Percentiles rank a stretch among this genome's conserved stretches.
These are phyloP conservation scores for Psephotus haematonotus DNA, from an alignment of 2,113 vertebrate genomes.

Conservation along the genomic window DNA sequence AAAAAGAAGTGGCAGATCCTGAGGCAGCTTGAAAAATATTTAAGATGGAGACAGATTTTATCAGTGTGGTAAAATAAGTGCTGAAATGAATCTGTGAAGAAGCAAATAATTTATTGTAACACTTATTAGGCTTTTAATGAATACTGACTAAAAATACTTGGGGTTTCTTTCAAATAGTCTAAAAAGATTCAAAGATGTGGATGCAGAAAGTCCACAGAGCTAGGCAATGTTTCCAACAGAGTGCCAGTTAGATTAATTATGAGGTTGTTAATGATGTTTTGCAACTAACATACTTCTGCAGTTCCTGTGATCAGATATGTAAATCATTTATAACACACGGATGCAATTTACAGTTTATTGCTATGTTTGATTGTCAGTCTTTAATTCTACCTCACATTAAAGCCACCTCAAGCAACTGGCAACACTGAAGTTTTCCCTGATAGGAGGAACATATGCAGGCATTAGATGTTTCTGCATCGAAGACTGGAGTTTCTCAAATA, in stretches of 20 bases:
- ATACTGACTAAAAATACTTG: background rate
- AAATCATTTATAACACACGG: background rate
- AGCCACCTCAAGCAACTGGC: background rate
- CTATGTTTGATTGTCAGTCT: background rate
- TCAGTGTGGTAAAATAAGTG: conserved; percentile 9
- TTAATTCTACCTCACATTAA: background rate
- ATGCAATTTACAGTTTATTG: background rate
- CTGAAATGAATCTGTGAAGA: conserved; percentile 16
- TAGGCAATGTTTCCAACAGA: background rate
- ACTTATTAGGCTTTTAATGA: background rate
- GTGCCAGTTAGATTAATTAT: background rate
- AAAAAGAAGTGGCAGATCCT: background rate
- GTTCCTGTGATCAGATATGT: background rate
- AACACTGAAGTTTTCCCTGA: background rate
- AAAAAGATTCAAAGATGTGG: background rate
- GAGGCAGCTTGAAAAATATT: conserved; percentile 26
- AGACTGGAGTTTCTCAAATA: background rate
- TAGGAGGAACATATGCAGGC: background rate
- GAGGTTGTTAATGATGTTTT: background rate
- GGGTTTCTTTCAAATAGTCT: background rate
- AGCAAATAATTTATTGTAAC: conserved; percentile 28
- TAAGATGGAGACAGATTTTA: conserved; percentile 12
- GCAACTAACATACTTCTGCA: background rate
- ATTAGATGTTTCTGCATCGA: background rate
- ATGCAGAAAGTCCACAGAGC: background rate